Percentiles rank a stretch among this genome's conserved stretches.
Conservation (phyloP, 2,113 vertebrate genomes). For the Gambusia holbrooki region DNA sequence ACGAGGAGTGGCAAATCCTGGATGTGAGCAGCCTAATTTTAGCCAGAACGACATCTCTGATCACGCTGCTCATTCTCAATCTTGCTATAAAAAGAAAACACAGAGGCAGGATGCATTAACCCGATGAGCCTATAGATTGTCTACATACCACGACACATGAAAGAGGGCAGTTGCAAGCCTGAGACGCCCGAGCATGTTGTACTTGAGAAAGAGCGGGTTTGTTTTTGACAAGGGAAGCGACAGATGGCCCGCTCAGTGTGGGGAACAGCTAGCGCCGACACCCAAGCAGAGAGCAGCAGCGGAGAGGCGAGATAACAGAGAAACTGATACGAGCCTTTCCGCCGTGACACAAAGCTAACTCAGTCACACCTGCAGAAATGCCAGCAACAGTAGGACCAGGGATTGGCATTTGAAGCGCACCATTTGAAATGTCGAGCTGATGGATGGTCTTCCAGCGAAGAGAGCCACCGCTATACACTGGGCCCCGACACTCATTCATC, state of each 20-base stretch:
- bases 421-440: slow-evolving; percentile 68
- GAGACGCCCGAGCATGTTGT: slow-evolving; percentile 42
- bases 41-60: slow-evolving; percentile 16
- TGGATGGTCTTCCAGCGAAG: slow-evolving; percentile 58
- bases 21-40: slow-evolving; percentile 19
- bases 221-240: slow-evolving; percentile 66
- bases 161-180: slow-evolving; percentile 25
- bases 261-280: slow-evolving; percentile 63
- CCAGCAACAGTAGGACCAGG: slow-evolving; percentile 42
- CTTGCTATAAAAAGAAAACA: slow-evolving; percentile 27
- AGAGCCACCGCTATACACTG: slow-evolving; percentile 29
- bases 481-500: slow-evolving; percentile 56
- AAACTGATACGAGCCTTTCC: slow-evolving; percentile 54
- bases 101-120: slow-evolving; percentile 14
- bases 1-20: slow-evolving; percentile 15
- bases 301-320: slow-evolving; percentile 51
- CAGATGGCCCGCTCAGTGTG: slow-evolving; percentile 78
- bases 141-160: slow-evolving; percentile 22
- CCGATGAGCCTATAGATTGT: slow-evolving; percentile 35
- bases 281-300: slow-evolving; percentile 52
- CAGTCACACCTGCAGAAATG: slow-evolving; percentile 53
- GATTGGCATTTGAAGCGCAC: slow-evolving; percentile 47
- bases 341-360: slow-evolving; percentile 41
- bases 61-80: slow-evolving; percentile 3
- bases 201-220: slow-evolving; percentile 58